phyloP scores from a whole-genome alignment of 1,140 invertebrate species.

The Lanistes nyassanus region DNA sequence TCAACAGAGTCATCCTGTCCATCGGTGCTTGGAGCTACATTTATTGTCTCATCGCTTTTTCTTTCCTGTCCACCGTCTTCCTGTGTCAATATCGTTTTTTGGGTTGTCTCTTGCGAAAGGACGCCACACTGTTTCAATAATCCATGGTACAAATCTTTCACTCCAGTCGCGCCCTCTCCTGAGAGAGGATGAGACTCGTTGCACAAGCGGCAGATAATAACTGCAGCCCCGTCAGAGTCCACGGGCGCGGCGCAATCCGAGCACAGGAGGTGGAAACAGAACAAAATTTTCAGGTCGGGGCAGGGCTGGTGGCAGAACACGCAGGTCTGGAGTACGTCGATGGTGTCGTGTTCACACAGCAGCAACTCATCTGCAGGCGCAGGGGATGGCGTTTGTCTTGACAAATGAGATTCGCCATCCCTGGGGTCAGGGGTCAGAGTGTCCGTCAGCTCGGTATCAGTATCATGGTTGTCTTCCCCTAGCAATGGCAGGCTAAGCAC shows the following conservation, averaged over 20 bases:
- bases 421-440: background rate
- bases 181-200: background rate
- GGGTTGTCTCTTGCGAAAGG: background rate
- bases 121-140: background rate
- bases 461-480: no score
- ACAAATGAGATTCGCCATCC: background rate
- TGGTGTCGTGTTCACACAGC: background rate
- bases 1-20: background rate
- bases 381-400: background rate
- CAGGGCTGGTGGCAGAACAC: background rate
- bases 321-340: conserved; percentile 4
- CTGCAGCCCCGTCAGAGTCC: background rate
- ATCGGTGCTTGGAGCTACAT: background rate
- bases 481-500: background rate
- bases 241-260: background rate
- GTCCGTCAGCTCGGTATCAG: background rate
- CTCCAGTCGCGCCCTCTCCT: background rate
- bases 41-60: no score
- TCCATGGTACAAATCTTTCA: conserved; percentile 6
- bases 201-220: background rate
- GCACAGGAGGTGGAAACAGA: conserved; percentile 18
- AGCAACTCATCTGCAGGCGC: background rate
- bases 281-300: background rate
- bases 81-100: no score
- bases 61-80: background rate